Percentiles rank a stretch among this genome's conserved stretches.
Conservation (phyloP, 2,888 invertebrate species). For the Unio delphinus region DNA sequence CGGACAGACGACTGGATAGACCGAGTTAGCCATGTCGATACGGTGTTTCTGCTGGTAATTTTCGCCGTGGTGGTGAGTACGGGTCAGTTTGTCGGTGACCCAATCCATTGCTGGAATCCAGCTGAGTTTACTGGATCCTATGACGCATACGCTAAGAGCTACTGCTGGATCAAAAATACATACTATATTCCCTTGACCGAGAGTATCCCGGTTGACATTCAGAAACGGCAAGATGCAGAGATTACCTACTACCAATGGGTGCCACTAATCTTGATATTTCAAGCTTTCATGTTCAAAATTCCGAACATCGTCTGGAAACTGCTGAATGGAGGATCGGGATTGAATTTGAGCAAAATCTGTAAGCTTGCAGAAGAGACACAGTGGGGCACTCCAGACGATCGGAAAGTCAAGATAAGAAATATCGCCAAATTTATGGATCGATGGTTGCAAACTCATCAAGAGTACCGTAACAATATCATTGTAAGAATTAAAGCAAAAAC, state of each 20-base stretch:
- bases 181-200: slow-evolving; percentile 64
- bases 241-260: slow-evolving; percentile 66
- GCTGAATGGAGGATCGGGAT: slow-evolving; percentile 47
- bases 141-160: slow-evolving; percentile 60
- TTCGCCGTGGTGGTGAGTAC: slow-evolving; percentile 63
- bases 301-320: slow-evolving; percentile 59
- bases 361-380: slow-evolving; percentile 49
- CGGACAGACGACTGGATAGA: slow-evolving; percentile 65
- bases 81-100: slow-evolving; percentile 62
- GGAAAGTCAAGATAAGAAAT: slow-evolving; percentile 48
- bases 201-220: slow-evolving; percentile 55
- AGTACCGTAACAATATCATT: slow-evolving; percentile 46
- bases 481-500: slow-evolving; percentile 40
- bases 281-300: slow-evolving; percentile 62
- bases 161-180: slow-evolving; percentile 66
- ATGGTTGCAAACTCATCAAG: slow-evolving; percentile 50
- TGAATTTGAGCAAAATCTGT: slow-evolving; percentile 45
- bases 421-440: slow-evolving; percentile 51
- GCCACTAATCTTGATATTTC: slow-evolving; percentile 59
- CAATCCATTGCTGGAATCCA: slow-evolving; percentile 65
- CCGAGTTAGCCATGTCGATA: slow-evolving; percentile 61
- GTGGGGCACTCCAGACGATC: slow-evolving; percentile 46
- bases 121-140: slow-evolving; percentile 59
- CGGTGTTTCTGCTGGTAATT: slow-evolving; percentile 59
- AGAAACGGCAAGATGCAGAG: slow-evolving; percentile 56